A percentile compares a stretch with the other conserved stretches of the same genome.
Conservation (phyloP, 2,797 vertebrate genomes). For the Tiaroga cobitis region DNA sequence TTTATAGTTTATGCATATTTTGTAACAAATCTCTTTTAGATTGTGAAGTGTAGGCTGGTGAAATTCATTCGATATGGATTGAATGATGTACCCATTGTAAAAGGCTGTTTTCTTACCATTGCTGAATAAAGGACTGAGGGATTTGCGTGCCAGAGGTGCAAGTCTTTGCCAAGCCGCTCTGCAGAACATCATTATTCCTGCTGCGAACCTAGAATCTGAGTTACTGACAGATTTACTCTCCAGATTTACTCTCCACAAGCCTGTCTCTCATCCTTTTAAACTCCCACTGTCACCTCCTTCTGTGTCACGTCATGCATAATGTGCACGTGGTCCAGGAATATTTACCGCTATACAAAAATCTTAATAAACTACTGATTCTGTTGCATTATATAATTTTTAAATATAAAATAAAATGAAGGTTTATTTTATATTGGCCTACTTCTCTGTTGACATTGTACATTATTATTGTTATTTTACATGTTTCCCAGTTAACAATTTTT, state of each 20-base stretch:
- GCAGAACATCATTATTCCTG: conserved; percentile 71
- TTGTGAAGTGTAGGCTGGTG: background rate
- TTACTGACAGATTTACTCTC: background rate
- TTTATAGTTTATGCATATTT: background rate
- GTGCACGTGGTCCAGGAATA: conserved; percentile 13
- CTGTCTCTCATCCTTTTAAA: conserved; percentile 24
- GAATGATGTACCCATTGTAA: background rate
- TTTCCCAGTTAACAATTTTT: too few species aligned
- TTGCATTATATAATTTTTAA: background rate
- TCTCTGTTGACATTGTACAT: background rate
- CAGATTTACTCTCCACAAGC: background rate
- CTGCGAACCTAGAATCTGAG: conserved; percentile 18
- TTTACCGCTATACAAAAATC: background rate
- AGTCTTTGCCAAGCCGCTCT: conserved; percentile 74
- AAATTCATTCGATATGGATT: background rate
- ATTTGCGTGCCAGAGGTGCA: conserved; percentile 70
- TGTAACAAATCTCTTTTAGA: background rate
- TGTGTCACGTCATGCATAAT: conserved; percentile 36
- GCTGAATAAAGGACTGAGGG: conserved; percentile 56
- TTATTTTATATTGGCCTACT: background rate
- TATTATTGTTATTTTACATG: background rate
- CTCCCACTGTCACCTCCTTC: conserved; percentile 28
- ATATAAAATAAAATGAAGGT: background rate
- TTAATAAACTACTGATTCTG: background rate
- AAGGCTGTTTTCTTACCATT: conserved; percentile 62